Evolutionary conservation across 2,888 invertebrate genomes (phyloP).

Genomic region (Seira ritae): DNA sequence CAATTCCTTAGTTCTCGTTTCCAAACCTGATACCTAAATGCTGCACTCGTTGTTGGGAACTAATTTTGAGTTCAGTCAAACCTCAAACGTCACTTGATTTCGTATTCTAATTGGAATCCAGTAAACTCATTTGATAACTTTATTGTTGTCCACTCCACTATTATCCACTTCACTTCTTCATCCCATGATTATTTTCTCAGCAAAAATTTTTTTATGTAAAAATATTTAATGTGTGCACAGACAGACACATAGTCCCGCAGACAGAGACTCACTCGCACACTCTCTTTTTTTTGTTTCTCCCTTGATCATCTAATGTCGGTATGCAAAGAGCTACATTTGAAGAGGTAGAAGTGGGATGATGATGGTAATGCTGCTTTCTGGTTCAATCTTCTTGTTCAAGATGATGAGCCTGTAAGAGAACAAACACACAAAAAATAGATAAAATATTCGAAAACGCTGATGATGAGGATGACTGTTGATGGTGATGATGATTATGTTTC

Average conservation of each 20-base stretch:
- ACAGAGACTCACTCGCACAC: neutral
- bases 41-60: too few relatives aligned
- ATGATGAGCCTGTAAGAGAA: slow-evolving; percentile 2
- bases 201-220: neutral
- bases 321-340: too few relatives aligned
- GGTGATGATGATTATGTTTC: neutral
- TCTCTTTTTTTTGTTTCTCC: neutral
- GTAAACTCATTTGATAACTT: too few relatives aligned
- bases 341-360: too few relatives aligned
- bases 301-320: neutral
- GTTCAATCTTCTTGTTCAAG: slow-evolving; percentile 14
- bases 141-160: neutral
- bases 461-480: neutral
- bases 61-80: too few relatives aligned
- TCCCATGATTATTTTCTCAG: neutral
- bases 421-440: slow-evolving; percentile 9
- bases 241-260: slow-evolving; percentile 5
- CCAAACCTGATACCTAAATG: too few relatives aligned
- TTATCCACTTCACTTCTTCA: neutral
- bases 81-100: too few relatives aligned
- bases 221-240: slow-evolving; percentile 12
- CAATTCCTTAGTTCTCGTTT: too few relatives aligned
- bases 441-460: neutral
- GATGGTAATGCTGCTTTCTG: slow-evolving; percentile 1
- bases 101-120: too few relatives aligned